These are phyloP conservation scores for Numida meleagris DNA, from an alignment of 2,113 vertebrate genomes.

Conservation along the genomic window DNA sequence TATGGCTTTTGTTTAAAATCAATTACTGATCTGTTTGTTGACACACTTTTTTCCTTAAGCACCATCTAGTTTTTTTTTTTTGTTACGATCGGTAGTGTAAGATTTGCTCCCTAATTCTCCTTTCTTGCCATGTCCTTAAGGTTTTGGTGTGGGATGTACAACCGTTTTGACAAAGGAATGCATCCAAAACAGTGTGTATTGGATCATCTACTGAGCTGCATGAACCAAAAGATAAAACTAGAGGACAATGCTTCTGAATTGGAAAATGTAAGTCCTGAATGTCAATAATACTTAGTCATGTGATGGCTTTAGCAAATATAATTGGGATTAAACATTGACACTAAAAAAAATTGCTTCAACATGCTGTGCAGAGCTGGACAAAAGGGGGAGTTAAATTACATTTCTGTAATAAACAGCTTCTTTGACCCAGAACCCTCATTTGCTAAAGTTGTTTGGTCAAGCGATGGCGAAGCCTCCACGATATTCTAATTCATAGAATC, in stretches of 20 bases:
- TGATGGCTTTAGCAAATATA: rapidly evolving
- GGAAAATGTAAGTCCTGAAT: conserved; percentile 74
- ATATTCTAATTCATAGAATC: neutral
- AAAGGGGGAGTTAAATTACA: neutral
- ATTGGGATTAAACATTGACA: rapidly evolving
- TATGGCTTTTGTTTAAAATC: neutral
- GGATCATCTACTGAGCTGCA: conserved; percentile 75
- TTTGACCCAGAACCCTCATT: neutral
- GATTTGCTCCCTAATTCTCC: rapidly evolving
- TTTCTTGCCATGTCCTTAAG: conserved; percentile 27
- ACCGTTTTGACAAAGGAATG: conserved; percentile 83
- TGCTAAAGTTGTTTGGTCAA: neutral
- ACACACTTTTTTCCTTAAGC: too few species aligned
- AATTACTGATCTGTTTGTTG: neutral
- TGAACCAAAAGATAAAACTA: conserved; percentile 66
- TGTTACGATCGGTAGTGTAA: rapidly evolving
- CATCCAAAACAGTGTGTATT: conserved; percentile 81
- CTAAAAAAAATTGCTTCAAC: neutral
- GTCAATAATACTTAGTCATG: neutral
- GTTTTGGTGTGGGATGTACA: conserved; percentile 88
- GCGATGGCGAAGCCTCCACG: neutral
- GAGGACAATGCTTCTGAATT: conserved; percentile 69
- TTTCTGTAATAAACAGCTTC: neutral
- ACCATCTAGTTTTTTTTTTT: neutral
- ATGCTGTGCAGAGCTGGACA: neutral